Base-by-base conservation (phyloP, 1,140 invertebrate genomes). In the Oedothorax gibbosus region DNA sequence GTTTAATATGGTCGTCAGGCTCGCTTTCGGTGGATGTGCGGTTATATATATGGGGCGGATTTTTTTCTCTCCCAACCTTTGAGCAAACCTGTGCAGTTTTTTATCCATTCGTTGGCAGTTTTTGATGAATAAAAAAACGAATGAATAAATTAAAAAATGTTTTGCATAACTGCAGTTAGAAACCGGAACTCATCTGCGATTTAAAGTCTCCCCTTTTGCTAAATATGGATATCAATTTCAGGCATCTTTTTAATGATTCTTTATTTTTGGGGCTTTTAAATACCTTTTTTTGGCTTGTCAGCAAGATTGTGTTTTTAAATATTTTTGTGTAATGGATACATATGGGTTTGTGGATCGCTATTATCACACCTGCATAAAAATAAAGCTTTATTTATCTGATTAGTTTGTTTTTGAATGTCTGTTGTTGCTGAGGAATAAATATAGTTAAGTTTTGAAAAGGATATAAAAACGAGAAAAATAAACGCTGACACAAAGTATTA, bases 1-100 rank as follows among this genome's bases (percentile, higher is more conserved):
- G 71, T 76, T 84, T 84, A 84, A 84, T 84, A 84, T 68, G 81
- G 64, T 84, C 81, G 81, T 84, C 81, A 84, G 81, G 64, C 72
- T 76, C 81, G 14, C 71, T 68, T 75, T 54, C 80, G 57, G 57
- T 18, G 76, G 35, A 82, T 66, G 21, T 76, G 81, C 81, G 72
- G 71, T 84, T 76, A 66, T 75, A 72, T 68, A 35, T 35, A 2
- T 62, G 18, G 49, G n/a, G 21, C 49, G 35, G 14, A 35, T 49
- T 68, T 66, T 18, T 21, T 71, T 12, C n/a, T 54, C 56, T 66
- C 21, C 10, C n/a, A n/a, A n/a, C n/a, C 51, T 82, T 75, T 75
- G 54, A 53, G 50, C 62, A 56, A 77, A 77, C 57, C 75, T 49
- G n/a, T 68, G 64, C 60, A 5, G 6, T 56, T 35, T 65, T 73